Evolutionary conservation across 2,888 invertebrate species (phyloP), one percentile per base, ranked within the genome.

Genomic region (Lordiphosa andalusiaca): DNA sequence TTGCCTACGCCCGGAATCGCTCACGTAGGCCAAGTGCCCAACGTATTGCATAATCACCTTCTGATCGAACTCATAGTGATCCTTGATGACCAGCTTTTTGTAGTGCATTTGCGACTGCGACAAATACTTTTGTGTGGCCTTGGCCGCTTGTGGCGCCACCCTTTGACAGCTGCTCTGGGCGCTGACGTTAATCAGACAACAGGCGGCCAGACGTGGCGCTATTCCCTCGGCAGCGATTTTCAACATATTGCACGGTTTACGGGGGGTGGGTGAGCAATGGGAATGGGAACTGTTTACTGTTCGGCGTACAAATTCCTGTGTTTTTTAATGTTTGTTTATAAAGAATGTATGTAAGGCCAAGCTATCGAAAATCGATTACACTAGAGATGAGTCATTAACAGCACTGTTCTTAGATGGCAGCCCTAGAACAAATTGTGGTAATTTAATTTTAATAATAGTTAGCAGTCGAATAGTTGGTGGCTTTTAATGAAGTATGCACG

Each of bases 61-160:
- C 72, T 92, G 92, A 66, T 95, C 91, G 88, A 95, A 95, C 72
- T 95, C 95, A 61, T 93, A 93, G 85, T 95, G 94, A 88, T 93
- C 93, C 83, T 93, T 93, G 71, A 95, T 93, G 75, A 91, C 77
- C 73, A 92, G 87, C 64, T 85, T 87, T 56, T 87, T 89, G 10
- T 61, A 61, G 38, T 58, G 70, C 38, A 52, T 54, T 46, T 87
- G 86, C 10, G 86, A 81, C 50, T 87, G 88, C 37, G 88, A 86
- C 39, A 88, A 68, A 49, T 53, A 78, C 52, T 88, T 87, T 41
- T 83, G 86, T 25, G 77, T 78, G 37, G 70, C 78, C 23, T 71
- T 61, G 9, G 77, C 72, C 2, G 76, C 74, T 9, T 73, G 62
- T 0, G 86, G 85, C 5, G 78, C 73, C 38, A 78, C 35, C 30